phyloP scores from a whole-genome alignment of 2,888 invertebrate species.

The Pachydiplax longipennis region DNA sequence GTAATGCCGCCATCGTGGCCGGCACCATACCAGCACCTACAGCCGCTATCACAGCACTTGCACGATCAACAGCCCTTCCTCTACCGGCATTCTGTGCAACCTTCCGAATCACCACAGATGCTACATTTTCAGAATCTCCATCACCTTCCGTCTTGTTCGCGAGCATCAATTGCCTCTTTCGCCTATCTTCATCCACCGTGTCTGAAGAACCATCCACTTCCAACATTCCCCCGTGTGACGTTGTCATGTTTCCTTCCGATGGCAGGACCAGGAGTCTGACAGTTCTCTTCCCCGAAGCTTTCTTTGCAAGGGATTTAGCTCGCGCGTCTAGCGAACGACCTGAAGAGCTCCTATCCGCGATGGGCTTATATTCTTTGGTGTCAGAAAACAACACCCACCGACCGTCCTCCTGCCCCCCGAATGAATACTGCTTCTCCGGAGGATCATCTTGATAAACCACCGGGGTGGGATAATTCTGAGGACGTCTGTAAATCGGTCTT shows the following conservation, averaged over 20 bases:
- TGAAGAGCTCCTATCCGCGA: slow-evolving; percentile 3
- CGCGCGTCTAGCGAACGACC: slow-evolving; percentile 51
- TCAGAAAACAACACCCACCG: slow-evolving; percentile 81
- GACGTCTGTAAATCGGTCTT: background rate
- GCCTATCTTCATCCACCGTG: slow-evolving; percentile 68
- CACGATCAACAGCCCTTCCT: slow-evolving; percentile 58
- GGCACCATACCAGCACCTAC: slow-evolving; percentile 82
- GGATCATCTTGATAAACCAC: slow-evolving; percentile 45
- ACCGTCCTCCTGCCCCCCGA: slow-evolving; percentile 62
- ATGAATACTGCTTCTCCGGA: background rate
- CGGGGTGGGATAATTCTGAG: background rate
- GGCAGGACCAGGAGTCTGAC: slow-evolving; percentile 77
- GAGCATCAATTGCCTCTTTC: background rate
- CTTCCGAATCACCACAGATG: background rate
- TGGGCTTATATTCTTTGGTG: slow-evolving; percentile 72
- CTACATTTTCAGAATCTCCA: background rate
- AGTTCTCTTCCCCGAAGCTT: slow-evolving; percentile 48
- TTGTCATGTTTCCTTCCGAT: slow-evolving; percentile 68
- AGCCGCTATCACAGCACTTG: slow-evolving; percentile 72
- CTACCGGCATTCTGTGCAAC: background rate
- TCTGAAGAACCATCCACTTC: slow-evolving; percentile 78
- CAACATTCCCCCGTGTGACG: slow-evolving; percentile 76
- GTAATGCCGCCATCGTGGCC: slow-evolving; percentile 81
- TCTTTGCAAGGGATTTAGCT: slow-evolving; percentile 49
- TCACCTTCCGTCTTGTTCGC: background rate